These are phyloP conservation scores for Acleris laterana DNA, from an alignment of 2,888 invertebrate genomes.

Conservation along the genomic window DNA sequence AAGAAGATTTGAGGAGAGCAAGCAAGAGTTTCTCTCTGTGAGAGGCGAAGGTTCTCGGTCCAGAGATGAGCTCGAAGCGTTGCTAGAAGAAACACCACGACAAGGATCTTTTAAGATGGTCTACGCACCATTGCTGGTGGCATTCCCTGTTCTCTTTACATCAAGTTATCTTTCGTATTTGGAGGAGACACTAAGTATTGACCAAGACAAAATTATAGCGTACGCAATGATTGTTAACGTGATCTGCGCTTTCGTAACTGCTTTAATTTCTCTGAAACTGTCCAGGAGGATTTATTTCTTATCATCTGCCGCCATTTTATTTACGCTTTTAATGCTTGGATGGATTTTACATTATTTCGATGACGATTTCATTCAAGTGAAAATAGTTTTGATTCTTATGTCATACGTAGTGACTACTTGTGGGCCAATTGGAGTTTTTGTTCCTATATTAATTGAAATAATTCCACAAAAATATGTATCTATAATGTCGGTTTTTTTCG, in stretches of 20 bases:
- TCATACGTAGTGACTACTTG: neutral
- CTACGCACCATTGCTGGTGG: neutral
- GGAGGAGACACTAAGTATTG: neutral
- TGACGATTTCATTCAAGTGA: neutral
- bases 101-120: neutral
- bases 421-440: neutral
- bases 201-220: neutral
- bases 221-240: neutral
- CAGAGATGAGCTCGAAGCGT: neutral
- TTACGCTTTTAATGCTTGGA: neutral
- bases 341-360: neutral
- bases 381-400: neutral
- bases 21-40: neutral
- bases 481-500: neutral
- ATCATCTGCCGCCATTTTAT: neutral
- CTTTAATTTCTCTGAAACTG: neutral
- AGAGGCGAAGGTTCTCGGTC: neutral
- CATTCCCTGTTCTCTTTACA: neutral
- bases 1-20: neutral
- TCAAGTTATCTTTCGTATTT: neutral
- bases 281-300: neutral
- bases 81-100: neutral
- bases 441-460: slow-evolving; percentile 3
- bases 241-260: neutral
- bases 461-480: slow-evolving; percentile 2